Percentiles rank a stretch among this genome's conserved stretches.
These are phyloP conservation scores for Hedychridium roseum DNA, from an alignment of 2,888 invertebrate genomes.

Conservation along the genomic window DNA sequence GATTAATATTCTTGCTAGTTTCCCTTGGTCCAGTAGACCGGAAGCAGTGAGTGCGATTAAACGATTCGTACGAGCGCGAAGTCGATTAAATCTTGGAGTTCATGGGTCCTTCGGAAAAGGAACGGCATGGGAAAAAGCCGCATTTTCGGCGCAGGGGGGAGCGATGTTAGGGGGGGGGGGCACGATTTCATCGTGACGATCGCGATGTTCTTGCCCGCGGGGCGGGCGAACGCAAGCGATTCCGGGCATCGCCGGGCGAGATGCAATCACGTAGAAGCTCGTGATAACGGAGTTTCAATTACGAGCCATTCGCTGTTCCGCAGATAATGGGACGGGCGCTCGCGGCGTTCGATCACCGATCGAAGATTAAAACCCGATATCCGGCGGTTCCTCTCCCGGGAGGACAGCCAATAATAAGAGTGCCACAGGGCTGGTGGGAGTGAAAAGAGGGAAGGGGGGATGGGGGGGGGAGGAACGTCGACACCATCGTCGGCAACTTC, in stretches of 20 bases:
- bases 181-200: slow-evolving; percentile 26
- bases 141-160: slow-evolving; percentile 22
- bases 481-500: slow-evolving; percentile 30
- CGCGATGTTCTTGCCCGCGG: slow-evolving; percentile 38
- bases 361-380: slow-evolving; percentile 38
- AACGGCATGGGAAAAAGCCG: slow-evolving; percentile 18
- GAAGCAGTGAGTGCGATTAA: slow-evolving; percentile 14
- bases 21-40: slow-evolving; percentile 1
- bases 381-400: slow-evolving; percentile 13
- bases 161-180: too few relatives aligned
- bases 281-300: slow-evolving; percentile 63
- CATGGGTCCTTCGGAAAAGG: slow-evolving; percentile 16
- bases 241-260: slow-evolving; percentile 25
- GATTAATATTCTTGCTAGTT: background rate
- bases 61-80: slow-evolving; percentile 19
- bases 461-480: too few relatives aligned
- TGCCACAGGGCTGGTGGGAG: slow-evolving; percentile 10
- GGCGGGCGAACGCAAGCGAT: slow-evolving; percentile 35
- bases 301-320: slow-evolving; percentile 38
- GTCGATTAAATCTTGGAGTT: slow-evolving; percentile 34
- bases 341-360: slow-evolving; percentile 25
- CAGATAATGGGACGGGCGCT: slow-evolving; percentile 33
- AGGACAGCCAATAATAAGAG: slow-evolving; percentile 25
- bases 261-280: slow-evolving; percentile 61
- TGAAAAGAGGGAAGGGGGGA: too few relatives aligned